Conservation (phyloP, 2,797 vertebrate genomes). For the Argya squamiceps region DNA sequence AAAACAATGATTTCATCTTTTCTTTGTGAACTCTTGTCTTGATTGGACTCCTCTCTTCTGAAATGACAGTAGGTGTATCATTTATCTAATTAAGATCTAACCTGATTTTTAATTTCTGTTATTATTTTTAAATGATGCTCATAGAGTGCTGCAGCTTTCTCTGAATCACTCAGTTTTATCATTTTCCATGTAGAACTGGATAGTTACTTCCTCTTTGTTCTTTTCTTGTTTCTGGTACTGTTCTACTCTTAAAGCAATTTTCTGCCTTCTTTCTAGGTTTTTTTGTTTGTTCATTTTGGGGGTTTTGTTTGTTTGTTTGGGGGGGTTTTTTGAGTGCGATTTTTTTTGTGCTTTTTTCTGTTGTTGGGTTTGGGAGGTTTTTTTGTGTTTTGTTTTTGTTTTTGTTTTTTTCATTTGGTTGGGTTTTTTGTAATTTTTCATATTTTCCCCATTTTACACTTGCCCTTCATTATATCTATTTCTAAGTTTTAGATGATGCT, state of each 20-base stretch:
- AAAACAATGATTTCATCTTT: not conserved
- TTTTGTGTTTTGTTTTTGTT: too few relatives aligned
- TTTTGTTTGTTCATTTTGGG: too few relatives aligned
- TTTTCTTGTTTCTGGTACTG: not conserved
- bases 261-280: not conserved
- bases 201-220: not conserved
- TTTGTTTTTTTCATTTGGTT: not conserved
- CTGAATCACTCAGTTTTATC: not conserved
- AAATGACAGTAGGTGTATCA: not conserved
- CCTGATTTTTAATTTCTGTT: not conserved
- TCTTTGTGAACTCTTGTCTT: not conserved
- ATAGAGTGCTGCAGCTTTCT: not conserved
- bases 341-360: not conserved
- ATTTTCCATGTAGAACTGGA: not conserved
- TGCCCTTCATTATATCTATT: not conserved
- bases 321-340: too few relatives aligned
- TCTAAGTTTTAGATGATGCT: not conserved
- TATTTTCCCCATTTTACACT: not conserved
- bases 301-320: too few relatives aligned
- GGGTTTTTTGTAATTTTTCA: not conserved
- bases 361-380: not conserved
- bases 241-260: not conserved
- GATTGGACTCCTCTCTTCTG: not conserved
- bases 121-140: not conserved
- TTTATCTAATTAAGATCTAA: not conserved